Evolutionary conservation across 2,113 vertebrate genomes (phyloP).

Genomic region (Chamaetylas fuelleborni): DNA sequence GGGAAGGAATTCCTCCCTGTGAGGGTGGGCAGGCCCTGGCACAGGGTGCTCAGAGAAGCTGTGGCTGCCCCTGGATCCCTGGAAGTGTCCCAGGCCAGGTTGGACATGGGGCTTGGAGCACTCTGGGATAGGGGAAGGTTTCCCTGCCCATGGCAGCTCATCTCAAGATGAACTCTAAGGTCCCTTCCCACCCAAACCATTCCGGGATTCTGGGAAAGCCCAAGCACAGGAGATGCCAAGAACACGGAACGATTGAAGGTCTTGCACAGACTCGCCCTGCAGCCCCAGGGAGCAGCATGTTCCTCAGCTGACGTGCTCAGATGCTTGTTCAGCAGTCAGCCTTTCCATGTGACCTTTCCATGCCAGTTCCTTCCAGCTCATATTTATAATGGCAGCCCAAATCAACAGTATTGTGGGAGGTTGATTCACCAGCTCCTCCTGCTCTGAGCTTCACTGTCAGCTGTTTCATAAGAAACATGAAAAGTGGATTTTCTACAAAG

Average conservation of each 20-base stretch:
- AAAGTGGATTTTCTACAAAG: not conserved
- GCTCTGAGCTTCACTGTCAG: not conserved
- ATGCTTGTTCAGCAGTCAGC: not conserved
- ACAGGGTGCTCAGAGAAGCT: not conserved
- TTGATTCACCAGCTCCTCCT: not conserved
- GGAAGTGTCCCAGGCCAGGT: not conserved
- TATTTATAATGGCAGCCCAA: not conserved
- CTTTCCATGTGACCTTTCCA: not conserved
- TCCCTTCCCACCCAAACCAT: not conserved
- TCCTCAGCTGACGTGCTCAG: not conserved
- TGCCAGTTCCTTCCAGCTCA: not conserved
- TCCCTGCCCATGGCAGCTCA: not conserved
- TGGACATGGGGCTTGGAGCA: not conserved
- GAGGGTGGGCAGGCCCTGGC: not conserved
- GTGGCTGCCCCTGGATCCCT: not conserved
- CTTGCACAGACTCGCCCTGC: not conserved
- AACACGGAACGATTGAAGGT: accelerated
- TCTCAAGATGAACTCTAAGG: not conserved
- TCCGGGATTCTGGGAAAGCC: not conserved
- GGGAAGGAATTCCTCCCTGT: not conserved
- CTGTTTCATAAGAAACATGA: not conserved
- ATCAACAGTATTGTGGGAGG: not conserved
- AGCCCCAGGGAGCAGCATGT: not conserved
- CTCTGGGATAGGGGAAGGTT: accelerated
- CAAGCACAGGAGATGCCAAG: not conserved